Base-by-base conservation (phyloP, 2,797 vertebrate genomes). In the Sandelia bainsii region DNA sequence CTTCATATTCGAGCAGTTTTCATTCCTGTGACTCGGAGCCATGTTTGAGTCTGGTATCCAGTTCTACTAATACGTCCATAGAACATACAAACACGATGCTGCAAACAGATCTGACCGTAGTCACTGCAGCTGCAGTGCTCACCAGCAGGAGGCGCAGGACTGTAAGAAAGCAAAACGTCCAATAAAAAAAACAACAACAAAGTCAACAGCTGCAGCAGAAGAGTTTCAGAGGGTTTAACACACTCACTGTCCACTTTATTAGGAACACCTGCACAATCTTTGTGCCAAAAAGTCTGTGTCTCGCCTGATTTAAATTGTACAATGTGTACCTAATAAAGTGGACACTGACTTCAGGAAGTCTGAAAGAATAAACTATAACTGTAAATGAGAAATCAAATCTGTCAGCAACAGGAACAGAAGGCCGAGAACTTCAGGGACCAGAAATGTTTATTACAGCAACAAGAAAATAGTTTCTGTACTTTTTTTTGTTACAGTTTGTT, bases 21-120 rank as follows among this genome's bases (percentile, higher is more conserved):
- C 2, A 32, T 8, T 32, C 6, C 1, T 32, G 29, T 6, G 6
- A 32, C 29, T 32, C 6, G 40, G 12, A 42, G 40, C 5, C 14
- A 29, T 56, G 20, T 29, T 23, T 44, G 42, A 25, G 9, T 54
- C 13, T 0, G 22, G 34, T 14, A 22, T 57, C 61, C 54, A 63
- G 61, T 10, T 82, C 57, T 63, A 7, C 10, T 49, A 27, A 75
- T 63, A 39, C 67, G 58, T 75, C 42, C 64, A 50, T 58, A 39
- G 76, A 66, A 64, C 54, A 40, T 9, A 34, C 44, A 49, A 29
- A 50, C 32, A 17, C n/a, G 62, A 22, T 19, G 27, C 34, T 49
- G n/a, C 44, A 49, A 29, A 50, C 32, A 17, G 13, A 4, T 63
- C 20, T 42, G 67, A 22, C 61, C 19, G 32, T 37, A 37, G 49